A percentile compares a stretch with the other conserved stretches of the same genome.
These are phyloP conservation scores for Entomobrya multifasciata DNA, from an alignment of 2,888 invertebrate genomes.

Conservation along the genomic window DNA sequence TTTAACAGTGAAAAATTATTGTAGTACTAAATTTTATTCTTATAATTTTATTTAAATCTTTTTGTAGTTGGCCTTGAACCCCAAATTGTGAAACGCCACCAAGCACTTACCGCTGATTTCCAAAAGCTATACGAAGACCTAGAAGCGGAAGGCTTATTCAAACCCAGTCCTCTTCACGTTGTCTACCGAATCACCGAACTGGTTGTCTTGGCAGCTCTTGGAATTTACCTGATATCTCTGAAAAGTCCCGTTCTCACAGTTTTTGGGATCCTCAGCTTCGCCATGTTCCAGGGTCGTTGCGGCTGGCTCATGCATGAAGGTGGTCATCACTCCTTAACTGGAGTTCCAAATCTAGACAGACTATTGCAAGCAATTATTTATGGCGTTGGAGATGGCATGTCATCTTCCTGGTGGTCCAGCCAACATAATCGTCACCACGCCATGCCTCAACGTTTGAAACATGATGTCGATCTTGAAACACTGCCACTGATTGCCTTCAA, in stretches of 20 bases:
- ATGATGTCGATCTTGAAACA: slow-evolving; percentile 78
- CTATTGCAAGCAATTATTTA: slow-evolving; percentile 77
- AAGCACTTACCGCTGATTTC: slow-evolving; percentile 77
- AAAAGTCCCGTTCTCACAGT: slow-evolving; percentile 54
- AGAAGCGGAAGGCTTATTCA: slow-evolving; percentile 76
- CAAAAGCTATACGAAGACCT: slow-evolving; percentile 75
- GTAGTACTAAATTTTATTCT: too few relatives aligned
- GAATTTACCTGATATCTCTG: slow-evolving; percentile 74
- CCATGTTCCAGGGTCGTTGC: slow-evolving; percentile 76
- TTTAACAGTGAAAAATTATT: too few relatives aligned
- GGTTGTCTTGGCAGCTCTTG: slow-evolving; percentile 65
- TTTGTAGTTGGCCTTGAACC: slow-evolving; percentile 53
- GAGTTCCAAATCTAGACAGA: slow-evolving; percentile 76
- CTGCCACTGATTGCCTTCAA: slow-evolving; percentile 79
- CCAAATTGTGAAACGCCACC: slow-evolving; percentile 62
- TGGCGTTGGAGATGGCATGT: slow-evolving; percentile 78
- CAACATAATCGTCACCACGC: slow-evolving; percentile 77
- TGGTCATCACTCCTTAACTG: slow-evolving; percentile 79
- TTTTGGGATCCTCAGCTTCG: slow-evolving; percentile 77
- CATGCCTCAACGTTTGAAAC: slow-evolving; percentile 78
- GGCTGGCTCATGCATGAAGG: slow-evolving; percentile 78
- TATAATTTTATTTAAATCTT: background rate
- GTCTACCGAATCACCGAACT: slow-evolving; percentile 74
- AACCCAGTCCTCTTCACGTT: slow-evolving; percentile 76
- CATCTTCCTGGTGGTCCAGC: slow-evolving; percentile 64